Percentiles rank a stretch among this genome's conserved stretches.
phyloP scores from a whole-genome alignment of 1,140 invertebrate species.

The Hyposmocoma kahamanoa region DNA sequence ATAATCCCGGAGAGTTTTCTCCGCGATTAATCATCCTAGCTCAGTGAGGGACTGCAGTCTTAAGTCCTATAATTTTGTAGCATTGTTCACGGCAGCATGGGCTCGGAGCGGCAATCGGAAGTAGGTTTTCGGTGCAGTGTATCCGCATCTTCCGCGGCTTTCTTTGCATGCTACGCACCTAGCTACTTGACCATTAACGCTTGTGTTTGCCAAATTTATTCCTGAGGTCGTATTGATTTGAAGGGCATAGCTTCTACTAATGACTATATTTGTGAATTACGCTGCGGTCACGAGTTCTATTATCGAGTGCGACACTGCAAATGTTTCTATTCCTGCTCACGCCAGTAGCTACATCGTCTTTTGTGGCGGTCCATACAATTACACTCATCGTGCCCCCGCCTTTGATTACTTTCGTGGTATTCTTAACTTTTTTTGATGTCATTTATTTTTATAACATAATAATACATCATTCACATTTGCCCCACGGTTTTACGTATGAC shows the following conservation, averaged over 20 bases:
- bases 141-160: conserved; percentile 41
- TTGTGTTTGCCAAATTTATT: neutral
- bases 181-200: neutral
- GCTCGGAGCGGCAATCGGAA: conserved; percentile 40
- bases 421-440: conserved; percentile 23
- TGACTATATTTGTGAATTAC: neutral
- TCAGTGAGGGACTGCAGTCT: conserved; percentile 41
- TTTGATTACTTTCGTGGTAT: conserved; percentile 31
- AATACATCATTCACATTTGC: conserved; percentile 13
- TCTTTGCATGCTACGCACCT: neutral
- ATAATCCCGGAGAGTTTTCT: conserved; percentile 49
- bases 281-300: conserved; percentile 32
- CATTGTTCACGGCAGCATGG: conserved; percentile 45
- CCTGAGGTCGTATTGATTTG: neutral
- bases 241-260: neutral
- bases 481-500: conserved; percentile 6
- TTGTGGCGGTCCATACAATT: conserved; percentile 47
- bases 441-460: conserved; percentile 37
- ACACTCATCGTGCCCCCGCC: conserved; percentile 31
- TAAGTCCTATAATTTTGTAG: conserved; percentile 63
- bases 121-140: conserved; percentile 60
- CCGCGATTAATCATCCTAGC: conserved; percentile 58
- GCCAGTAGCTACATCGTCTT: conserved; percentile 34
- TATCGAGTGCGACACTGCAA: conserved; percentile 46
- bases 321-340: conserved; percentile 49